phyloP scores from a whole-genome alignment of 2,888 invertebrate species.

The Synergus umbraculus region DNA sequence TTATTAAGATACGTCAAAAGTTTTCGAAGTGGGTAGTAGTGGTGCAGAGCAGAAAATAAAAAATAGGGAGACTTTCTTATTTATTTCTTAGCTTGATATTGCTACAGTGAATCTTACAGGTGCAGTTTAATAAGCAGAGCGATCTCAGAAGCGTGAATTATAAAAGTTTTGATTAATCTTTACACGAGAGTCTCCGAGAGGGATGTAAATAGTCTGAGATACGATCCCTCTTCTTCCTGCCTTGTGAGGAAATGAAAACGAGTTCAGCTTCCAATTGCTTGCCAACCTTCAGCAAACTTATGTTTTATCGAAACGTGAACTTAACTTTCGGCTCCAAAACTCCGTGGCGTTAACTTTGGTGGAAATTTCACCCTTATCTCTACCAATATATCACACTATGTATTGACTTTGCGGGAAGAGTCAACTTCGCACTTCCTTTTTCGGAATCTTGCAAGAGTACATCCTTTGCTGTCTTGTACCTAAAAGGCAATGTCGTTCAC shows the following conservation, averaged over 20 bases:
- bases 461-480: neutral
- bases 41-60: too few species aligned
- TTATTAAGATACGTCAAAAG: too few species aligned
- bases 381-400: slow-evolving; percentile 54
- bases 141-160: neutral
- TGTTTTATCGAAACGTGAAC: neutral
- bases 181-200: slow-evolving; percentile 7
- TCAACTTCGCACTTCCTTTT: slow-evolving; percentile 46
- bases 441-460: slow-evolving; percentile 44
- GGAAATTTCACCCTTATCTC: slow-evolving; percentile 6
- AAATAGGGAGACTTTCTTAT: too few species aligned
- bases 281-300: neutral
- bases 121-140: neutral
- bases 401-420: slow-evolving; percentile 48
- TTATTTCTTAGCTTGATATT: neutral
- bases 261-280: neutral
- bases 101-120: neutral
- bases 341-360: neutral
- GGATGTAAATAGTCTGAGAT: slow-evolving; percentile 15
- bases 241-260: slow-evolving; percentile 15
- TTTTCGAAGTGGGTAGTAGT: too few species aligned
- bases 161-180: slow-evolving; percentile 10
- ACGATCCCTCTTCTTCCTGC: neutral
- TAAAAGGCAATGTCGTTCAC: neutral
- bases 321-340: neutral